Conservation (phyloP, 2,797 vertebrate genomes). For the Anolis apletophallus region DNA sequence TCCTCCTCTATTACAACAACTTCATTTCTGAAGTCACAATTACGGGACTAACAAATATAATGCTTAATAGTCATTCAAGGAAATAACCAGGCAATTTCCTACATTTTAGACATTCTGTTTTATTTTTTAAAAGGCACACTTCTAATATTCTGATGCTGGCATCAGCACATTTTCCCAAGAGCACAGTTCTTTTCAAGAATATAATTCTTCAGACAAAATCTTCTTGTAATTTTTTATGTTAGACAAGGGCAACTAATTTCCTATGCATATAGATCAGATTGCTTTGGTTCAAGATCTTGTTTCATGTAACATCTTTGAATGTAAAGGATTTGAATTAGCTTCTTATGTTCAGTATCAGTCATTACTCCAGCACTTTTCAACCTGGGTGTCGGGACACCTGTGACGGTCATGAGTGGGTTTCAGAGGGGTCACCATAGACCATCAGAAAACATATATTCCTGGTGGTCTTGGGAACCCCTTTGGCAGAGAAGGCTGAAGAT, state of each 20-base stretch:
- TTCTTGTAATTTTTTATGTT: neutral
- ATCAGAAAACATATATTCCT: no score
- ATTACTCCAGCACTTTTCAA: no score
- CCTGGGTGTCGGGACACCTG: no score
- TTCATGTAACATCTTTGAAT: neutral
- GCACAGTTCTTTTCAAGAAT: neutral
- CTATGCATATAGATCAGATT: neutral
- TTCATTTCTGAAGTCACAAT: constrained; percentile 19
- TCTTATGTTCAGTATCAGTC: no score
- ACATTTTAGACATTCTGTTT: constrained; percentile 3
- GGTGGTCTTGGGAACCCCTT: no score
- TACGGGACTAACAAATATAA: constrained; percentile 27
- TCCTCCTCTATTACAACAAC: constrained; percentile 21
- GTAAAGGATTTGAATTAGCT: no score
- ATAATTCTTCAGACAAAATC: neutral
- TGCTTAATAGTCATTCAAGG: constrained; percentile 13
- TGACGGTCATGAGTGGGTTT: no score
- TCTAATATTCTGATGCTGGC: neutral
- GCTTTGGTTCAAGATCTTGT: neutral
- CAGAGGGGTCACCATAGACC: no score
- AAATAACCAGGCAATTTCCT: constrained; percentile 42
- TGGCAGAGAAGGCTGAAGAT: no score
- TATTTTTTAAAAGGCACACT: neutral
- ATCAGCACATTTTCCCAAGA: neutral
- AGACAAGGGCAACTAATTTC: no score